Evolutionary conservation across 2,113 vertebrate genomes (phyloP).

Genomic region (Lampris megalopsis): DNA sequence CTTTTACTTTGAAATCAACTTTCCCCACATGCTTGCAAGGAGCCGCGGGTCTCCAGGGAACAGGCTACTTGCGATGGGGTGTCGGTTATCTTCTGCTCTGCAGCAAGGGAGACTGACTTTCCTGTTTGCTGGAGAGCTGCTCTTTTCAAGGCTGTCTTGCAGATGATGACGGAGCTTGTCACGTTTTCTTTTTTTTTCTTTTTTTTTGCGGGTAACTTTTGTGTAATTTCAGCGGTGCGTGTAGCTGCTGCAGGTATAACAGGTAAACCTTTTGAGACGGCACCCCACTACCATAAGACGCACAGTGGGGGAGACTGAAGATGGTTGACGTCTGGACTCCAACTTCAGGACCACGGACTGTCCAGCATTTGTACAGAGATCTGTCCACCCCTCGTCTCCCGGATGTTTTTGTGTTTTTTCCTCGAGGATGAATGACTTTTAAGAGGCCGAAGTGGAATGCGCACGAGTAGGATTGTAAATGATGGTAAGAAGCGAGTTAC

Average conservation of each 20-base stretch:
- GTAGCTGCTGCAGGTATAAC: too few relatives aligned
- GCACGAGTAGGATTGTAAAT: conserved; percentile 12
- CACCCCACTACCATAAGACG: too few relatives aligned
- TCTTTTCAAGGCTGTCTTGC: too few relatives aligned
- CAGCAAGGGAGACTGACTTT: neutral
- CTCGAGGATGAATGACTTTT: conserved; percentile 10
- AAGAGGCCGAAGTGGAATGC: conserved; percentile 25
- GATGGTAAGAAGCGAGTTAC: conserved; percentile 49
- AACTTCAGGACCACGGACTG: conserved; percentile 65
- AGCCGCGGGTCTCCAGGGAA: neutral
- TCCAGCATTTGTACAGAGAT: conserved; percentile 21
- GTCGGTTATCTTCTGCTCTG: neutral
- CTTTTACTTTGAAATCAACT: conserved; percentile 58
- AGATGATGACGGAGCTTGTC: too few relatives aligned
- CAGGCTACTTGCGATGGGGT: neutral
- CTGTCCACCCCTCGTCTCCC: neutral
- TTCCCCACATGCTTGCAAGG: conserved; percentile 6
- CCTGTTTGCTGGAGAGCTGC: too few relatives aligned
- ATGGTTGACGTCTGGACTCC: conserved; percentile 8
- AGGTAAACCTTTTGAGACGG: too few relatives aligned
- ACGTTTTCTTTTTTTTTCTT: too few relatives aligned
- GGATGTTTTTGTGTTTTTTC: conserved; percentile 10
- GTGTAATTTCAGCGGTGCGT: too few relatives aligned
- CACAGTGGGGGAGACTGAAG: too few relatives aligned
- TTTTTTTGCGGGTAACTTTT: too few relatives aligned